phyloP scores from a whole-genome alignment of 2,888 invertebrate genomes.

The Melinopterus prodromus region DNA sequence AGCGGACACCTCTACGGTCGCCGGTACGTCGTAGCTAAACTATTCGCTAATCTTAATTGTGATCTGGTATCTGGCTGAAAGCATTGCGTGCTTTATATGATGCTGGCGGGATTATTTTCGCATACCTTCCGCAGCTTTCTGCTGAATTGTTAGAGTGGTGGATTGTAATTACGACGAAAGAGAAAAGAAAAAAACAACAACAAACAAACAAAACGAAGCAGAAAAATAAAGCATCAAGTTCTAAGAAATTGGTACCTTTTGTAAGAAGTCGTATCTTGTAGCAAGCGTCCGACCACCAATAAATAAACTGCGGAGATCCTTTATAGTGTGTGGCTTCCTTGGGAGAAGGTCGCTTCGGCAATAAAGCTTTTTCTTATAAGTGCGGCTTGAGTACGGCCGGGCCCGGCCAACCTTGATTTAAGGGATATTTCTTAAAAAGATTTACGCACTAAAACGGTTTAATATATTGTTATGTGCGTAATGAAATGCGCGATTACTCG shows the following conservation, averaged over 20 bases:
- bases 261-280: conserved; percentile 4
- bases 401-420: conserved; percentile 22
- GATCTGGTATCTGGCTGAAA: not conserved
- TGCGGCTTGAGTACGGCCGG: conserved; percentile 6
- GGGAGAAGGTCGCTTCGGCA: conserved; percentile 18
- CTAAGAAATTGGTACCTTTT: not conserved
- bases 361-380: conserved; percentile 23
- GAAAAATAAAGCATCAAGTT: conserved; percentile 4
- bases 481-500: conserved; percentile 25
- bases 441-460: conserved; percentile 23
- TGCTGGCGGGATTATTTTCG: not conserved
- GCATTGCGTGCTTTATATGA: conserved; percentile 4
- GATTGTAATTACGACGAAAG: not conserved
- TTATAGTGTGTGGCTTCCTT: conserved; percentile 13
- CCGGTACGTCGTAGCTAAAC: not conserved
- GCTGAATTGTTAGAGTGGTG: conserved; percentile 4
- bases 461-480: conserved; percentile 27
- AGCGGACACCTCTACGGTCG: not conserved
- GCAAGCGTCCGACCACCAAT: not conserved
- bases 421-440: conserved; percentile 26
- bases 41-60: not conserved
- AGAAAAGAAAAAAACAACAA: not conserved
- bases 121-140: not conserved
- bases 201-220: not conserved
- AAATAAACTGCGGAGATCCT: not conserved